phyloP scores from a whole-genome alignment of 2,797 vertebrate genomes.

The Gallinago solitaria region DNA sequence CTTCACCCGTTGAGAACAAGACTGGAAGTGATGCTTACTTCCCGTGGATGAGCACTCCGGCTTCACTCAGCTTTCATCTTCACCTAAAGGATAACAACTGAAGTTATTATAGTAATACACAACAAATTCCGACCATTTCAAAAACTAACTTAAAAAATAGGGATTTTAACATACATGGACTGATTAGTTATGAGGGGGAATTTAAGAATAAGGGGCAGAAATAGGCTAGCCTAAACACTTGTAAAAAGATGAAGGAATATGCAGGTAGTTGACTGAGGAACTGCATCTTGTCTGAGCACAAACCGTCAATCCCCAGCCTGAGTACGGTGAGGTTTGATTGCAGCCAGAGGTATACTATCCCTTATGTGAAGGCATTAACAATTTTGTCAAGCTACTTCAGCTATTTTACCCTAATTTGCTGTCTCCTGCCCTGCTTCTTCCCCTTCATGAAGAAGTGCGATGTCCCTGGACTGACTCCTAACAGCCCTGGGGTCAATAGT shows the following conservation, averaged over 20 bases:
- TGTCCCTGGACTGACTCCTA: conserved; percentile 53
- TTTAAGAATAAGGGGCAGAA: conserved; percentile 68
- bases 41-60: conserved; percentile 37
- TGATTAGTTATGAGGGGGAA: conserved; percentile 69
- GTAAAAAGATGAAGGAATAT: conserved; percentile 60
- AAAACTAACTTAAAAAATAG: conserved; percentile 74
- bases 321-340: conserved; percentile 75
- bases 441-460: conserved; percentile 16
- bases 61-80: conserved; percentile 80
- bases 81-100: conserved; percentile 81
- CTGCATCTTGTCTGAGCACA: conserved; percentile 70
- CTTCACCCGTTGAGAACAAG: not conserved
- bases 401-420: not conserved
- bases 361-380: conserved; percentile 81
- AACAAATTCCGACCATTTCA: conserved; percentile 55
- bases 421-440: conserved; percentile 17
- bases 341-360: conserved; percentile 82
- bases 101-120: conserved; percentile 68
- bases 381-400: conserved; percentile 50
- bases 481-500: not conserved
- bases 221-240: conserved; percentile 67
- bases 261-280: conserved; percentile 70
- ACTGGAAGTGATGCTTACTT: conserved; percentile 64
- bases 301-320: conserved; percentile 73
- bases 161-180: conserved; percentile 71